phyloP scores from a whole-genome alignment of 1,140 invertebrate genomes.

The Zaprionus taronus region DNA sequence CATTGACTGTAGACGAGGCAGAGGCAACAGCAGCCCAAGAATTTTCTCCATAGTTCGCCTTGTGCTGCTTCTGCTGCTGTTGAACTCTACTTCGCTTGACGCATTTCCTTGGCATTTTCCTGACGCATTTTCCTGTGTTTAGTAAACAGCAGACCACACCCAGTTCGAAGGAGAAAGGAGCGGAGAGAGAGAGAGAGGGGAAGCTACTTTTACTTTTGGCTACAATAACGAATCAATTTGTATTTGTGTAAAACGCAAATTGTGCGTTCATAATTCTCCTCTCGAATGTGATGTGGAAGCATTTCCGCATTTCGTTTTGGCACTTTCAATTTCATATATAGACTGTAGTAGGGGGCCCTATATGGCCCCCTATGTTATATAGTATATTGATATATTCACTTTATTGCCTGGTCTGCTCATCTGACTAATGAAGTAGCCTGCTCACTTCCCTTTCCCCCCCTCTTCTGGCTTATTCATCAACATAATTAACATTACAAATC shows the following conservation, averaged over 20 bases:
- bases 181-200: not conserved
- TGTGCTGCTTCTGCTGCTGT: constrained; percentile 1
- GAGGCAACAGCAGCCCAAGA: not conserved
- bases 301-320: constrained; percentile 67
- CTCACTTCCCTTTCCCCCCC: not conserved
- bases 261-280: constrained; percentile 63
- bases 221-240: constrained; percentile 61
- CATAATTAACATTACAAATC: constrained; percentile 82
- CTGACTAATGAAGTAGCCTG: constrained; percentile 65
- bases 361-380: constrained; percentile 4
- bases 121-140: constrained; percentile 73
- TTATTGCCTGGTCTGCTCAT: constrained; percentile 55
- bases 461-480: constrained; percentile 44
- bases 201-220: constrained; percentile 68
- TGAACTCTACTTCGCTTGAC: constrained; percentile 51
- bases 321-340: constrained; percentile 66
- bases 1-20: constrained; percentile 60
- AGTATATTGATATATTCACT: constrained; percentile 31
- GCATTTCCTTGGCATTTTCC: constrained; percentile 56
- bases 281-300: constrained; percentile 28
- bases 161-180: constrained; percentile 22
- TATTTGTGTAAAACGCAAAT: constrained; percentile 51
- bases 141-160: constrained; percentile 55
- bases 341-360: not conserved
- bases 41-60: not conserved